These are phyloP conservation scores for Delichon dasypus DNA, from an alignment of 2,797 vertebrate genomes.

Conservation along the genomic window DNA sequence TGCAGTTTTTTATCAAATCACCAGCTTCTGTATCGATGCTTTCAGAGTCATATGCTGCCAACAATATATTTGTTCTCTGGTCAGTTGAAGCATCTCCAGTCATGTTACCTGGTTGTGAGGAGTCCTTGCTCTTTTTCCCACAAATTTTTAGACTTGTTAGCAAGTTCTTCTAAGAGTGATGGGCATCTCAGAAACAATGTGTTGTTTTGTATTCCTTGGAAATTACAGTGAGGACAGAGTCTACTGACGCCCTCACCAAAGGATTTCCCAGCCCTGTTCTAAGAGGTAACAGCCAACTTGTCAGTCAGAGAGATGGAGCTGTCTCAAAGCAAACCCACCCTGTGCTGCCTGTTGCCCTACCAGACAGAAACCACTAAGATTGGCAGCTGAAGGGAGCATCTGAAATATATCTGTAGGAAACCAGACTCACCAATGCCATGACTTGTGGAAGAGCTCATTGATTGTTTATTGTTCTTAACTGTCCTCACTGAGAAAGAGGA, in stretches of 20 bases:
- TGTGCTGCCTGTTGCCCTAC: background rate
- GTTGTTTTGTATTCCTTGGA: background rate
- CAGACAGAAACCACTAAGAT: background rate
- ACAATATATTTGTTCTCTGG: background rate
- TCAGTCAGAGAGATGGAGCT: background rate
- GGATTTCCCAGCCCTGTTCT: background rate
- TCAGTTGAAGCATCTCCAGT: background rate
- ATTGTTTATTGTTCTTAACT: conserved; percentile 28
- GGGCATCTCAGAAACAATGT: background rate
- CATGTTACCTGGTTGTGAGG: background rate
- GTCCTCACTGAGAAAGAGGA: background rate
- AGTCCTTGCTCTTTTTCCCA: background rate
- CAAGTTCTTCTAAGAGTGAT: background rate
- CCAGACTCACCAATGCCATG: background rate
- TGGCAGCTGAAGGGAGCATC: conserved; percentile 5
- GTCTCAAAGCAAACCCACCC: background rate
- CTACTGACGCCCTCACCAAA: background rate
- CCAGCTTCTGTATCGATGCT: background rate
- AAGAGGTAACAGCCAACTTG: background rate
- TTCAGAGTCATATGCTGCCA: background rate
- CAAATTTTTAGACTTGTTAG: background rate
- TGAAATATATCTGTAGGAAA: background rate
- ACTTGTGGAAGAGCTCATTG: background rate
- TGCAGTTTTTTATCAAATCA: background rate
- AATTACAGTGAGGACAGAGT: background rate